These are phyloP conservation scores for Drepana arcuata DNA, from an alignment of 1,140 invertebrate species.

Conservation along the genomic window DNA sequence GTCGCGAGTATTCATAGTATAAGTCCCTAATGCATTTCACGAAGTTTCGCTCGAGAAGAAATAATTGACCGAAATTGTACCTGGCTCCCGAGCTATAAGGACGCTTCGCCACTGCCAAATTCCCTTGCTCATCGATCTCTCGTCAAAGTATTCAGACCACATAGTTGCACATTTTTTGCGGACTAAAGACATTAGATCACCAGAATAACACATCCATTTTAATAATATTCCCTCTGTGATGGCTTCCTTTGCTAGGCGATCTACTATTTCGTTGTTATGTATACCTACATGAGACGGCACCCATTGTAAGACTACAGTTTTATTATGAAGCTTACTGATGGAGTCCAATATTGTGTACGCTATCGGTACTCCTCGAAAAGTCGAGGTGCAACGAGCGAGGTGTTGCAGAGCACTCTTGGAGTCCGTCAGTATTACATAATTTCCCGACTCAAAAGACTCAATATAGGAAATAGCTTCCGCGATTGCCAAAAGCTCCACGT, in stretches of 20 bases:
- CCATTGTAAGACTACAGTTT: conserved; percentile 4
- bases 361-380: conserved; percentile 8
- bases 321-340: neutral
- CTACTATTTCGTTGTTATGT: conserved; percentile 2
- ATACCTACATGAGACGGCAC: conserved; percentile 5
- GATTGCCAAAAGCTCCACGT: conserved; percentile 8
- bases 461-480: conserved; percentile 10
- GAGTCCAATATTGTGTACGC: conserved; percentile 7
- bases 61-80: too few species aligned
- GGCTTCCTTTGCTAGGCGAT: conserved; percentile 1
- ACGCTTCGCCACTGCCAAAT: too few species aligned
- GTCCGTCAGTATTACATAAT: conserved; percentile 9
- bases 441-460: neutral
- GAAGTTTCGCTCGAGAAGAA: too few species aligned
- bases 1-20: too few species aligned
- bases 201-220: too few species aligned
- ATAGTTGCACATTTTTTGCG: too few species aligned
- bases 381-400: conserved; percentile 11
- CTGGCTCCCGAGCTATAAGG: too few species aligned
- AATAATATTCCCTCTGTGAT: neutral
- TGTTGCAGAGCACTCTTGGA: conserved; percentile 11
- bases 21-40: too few species aligned
- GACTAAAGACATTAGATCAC: too few species aligned
- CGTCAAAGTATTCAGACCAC: too few species aligned
- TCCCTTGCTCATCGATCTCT: too few species aligned